Evolutionary conservation across 2,888 invertebrate species (phyloP), one percentile per base, ranked within the genome.

Genomic region (Dynastes maya): DNA sequence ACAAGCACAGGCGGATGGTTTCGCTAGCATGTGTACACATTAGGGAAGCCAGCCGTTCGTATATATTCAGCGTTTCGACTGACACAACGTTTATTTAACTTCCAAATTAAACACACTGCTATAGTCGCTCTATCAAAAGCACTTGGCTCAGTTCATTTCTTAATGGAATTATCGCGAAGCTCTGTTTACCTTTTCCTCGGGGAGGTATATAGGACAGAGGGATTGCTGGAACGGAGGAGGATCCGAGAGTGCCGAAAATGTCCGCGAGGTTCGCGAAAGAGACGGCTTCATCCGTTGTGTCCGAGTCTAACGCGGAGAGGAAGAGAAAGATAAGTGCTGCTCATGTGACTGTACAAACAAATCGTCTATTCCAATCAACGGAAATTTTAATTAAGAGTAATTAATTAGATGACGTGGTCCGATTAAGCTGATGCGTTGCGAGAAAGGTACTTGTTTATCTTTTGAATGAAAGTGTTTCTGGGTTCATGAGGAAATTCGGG

Each of bases 81-180:
- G 53, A 85, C 85, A 85, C 83, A 86, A 85, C 86, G 85, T 87
- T 85, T 88, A 87, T 88, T 88, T 88, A 87, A 87, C 87, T 87
- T 87, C 84, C 86, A 87, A 81, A 82, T 82, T 81, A 81, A 80
- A 78, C 80, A 79, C 76, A 79, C 76, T 68, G 71, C 67, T 77
- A 78, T 74, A 81, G 78, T 79, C 64, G 79, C 78, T 82, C 80
- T 79, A 82, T 83, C 81, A 83, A 82, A 82, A 87, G 86, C 88
- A 84, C 85, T 86, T 84, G 86, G 86, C 86, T 87, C 86, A 86
- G 86, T 87, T 88, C 87, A 87, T 88, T 88, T 87, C 88, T 88
- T 88, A 88, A 88, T 88, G 87, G 88, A 88, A 88, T 88, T 88
- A 88, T 86, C 85, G 85, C 85, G 83, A 84, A 81, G 85, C 82